Conservation (phyloP, 2,113 vertebrate species). For the Eonycteris spelaea region DNA sequence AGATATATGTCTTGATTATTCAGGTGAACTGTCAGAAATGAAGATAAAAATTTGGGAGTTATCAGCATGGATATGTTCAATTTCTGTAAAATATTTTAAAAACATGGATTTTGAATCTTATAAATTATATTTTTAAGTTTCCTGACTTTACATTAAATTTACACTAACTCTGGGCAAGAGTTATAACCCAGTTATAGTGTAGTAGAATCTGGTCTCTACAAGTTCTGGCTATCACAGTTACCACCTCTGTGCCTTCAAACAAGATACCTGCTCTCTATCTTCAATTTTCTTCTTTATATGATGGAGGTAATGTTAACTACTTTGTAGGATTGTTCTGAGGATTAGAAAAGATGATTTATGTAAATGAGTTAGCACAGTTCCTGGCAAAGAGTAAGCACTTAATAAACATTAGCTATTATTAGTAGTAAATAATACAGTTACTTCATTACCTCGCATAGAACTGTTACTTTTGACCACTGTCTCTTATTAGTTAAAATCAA, state of each 20-base stretch:
- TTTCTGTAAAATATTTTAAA: neutral
- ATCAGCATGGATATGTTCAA: neutral
- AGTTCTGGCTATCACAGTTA: neutral
- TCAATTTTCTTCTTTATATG: neutral
- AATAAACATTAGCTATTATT: constrained; percentile 20
- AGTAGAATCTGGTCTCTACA: neutral
- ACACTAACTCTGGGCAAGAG: neutral
- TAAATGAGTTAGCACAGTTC: neutral
- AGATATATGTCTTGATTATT: neutral
- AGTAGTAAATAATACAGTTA: constrained; percentile 4
- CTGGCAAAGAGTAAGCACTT: neutral
- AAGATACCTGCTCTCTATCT: neutral
- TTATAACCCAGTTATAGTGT: neutral
- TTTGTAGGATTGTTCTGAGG: neutral
- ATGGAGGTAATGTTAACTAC: neutral
- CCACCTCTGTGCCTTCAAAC: neutral
- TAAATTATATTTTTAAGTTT: neutral
- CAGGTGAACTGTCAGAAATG: neutral
- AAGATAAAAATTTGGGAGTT: neutral
- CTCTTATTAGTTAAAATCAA: constrained; percentile 64
- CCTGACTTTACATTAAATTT: neutral
- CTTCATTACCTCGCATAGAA: neutral
- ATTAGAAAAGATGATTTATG: neutral
- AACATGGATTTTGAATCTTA: neutral
- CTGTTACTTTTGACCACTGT: constrained; percentile 7